These are phyloP conservation scores for Augiades crinisus DNA, from an alignment of 2,888 invertebrate genomes.

Conservation along the genomic window DNA sequence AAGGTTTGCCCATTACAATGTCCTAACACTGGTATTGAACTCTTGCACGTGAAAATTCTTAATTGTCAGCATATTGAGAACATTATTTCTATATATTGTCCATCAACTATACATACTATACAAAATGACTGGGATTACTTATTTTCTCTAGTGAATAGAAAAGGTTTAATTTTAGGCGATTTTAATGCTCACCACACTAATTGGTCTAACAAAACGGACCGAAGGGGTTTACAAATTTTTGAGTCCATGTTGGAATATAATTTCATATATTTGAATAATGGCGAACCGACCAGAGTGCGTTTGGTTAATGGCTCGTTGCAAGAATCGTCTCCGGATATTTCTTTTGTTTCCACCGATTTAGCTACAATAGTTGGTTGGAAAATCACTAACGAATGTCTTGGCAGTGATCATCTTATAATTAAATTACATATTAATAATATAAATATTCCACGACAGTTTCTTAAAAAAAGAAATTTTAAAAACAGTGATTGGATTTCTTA, in stretches of 20 bases:
- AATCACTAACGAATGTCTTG: slow-evolving; percentile 25
- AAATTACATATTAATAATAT: not conserved
- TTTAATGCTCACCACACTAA: slow-evolving; percentile 28
- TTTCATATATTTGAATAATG: slow-evolving; percentile 24
- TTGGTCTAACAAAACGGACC: slow-evolving; percentile 27
- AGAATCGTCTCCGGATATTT: slow-evolving; percentile 26
- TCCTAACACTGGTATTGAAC: slow-evolving; percentile 15
- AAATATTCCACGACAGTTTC: not conserved
- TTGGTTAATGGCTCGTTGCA: slow-evolving; percentile 14
- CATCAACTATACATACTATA: slow-evolving; percentile 7
- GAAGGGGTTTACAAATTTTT: slow-evolving; percentile 22
- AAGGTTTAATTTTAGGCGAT: slow-evolving; percentile 20
- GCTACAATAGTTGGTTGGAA: slow-evolving; percentile 17
- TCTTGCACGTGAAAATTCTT: slow-evolving; percentile 18
- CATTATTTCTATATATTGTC: slow-evolving; percentile 26
- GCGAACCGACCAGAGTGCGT: slow-evolving; percentile 15
- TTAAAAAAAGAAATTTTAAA: slow-evolving; percentile 14
- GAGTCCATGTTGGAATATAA: slow-evolving; percentile 15
- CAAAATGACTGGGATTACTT: slow-evolving; percentile 26
- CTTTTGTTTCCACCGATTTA: slow-evolving; percentile 18
- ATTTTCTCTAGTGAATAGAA: slow-evolving; percentile 11
- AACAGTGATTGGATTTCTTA: slow-evolving; percentile 14
- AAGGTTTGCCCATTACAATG: not conserved
- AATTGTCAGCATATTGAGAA: slow-evolving; percentile 27
- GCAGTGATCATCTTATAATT: slow-evolving; percentile 27